Evolutionary conservation across 1,140 invertebrate genomes (phyloP).

Genomic region (Drosophila parvula): DNA sequence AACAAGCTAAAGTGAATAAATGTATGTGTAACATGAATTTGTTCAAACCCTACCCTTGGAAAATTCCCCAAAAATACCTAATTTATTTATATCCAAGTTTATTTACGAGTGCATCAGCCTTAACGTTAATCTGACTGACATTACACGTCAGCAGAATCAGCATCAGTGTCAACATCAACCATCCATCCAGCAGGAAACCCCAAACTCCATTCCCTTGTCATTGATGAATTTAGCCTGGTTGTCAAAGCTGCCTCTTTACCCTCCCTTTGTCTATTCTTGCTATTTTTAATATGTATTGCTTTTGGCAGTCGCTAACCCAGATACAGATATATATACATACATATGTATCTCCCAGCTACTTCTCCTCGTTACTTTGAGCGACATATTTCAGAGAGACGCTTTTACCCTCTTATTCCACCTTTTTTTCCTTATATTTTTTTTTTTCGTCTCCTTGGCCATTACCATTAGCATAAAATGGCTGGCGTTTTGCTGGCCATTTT

Average conservation of each 20-base stretch:
- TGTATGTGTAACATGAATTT: not conserved
- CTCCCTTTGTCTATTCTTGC: constrained; percentile 41
- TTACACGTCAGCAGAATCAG: constrained; percentile 37
- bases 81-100: constrained; percentile 21
- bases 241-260: constrained; percentile 17
- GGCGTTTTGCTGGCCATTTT: constrained; percentile 43
- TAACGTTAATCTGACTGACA: constrained; percentile 28
- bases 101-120: constrained; percentile 27
- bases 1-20: too few relatives aligned
- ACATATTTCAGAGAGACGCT: constrained; percentile 31
- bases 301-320: constrained; percentile 51
- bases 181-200: constrained; percentile 4
- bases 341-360: constrained; percentile 44
- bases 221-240: constrained; percentile 66
- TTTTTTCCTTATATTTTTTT: constrained; percentile 29
- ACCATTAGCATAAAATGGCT: constrained; percentile 72
- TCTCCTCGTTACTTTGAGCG: constrained; percentile 59
- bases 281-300: constrained; percentile 71
- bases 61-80: not conserved
- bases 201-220: constrained; percentile 48
- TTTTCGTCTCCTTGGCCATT: constrained; percentile 41
- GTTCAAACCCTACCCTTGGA: not conserved
- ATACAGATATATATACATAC: constrained; percentile 44
- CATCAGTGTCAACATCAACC: constrained; percentile 29
- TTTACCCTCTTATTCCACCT: constrained; percentile 33